Conservation (phyloP, 1,140 invertebrate species). For the Drosophila pectinifera region DNA sequence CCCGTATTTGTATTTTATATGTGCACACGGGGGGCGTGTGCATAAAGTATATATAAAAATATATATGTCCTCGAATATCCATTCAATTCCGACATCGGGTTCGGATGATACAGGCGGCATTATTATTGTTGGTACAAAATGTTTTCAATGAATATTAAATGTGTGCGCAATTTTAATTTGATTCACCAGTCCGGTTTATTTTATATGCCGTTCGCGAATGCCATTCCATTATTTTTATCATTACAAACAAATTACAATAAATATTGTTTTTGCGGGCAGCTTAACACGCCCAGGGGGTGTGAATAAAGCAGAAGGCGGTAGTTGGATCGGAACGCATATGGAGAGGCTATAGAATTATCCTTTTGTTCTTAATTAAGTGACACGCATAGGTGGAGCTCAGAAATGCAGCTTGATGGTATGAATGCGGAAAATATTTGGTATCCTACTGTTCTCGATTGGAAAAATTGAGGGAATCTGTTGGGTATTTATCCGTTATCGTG, state of each 20-base stretch:
- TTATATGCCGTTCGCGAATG: constrained; percentile 25
- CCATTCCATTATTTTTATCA: constrained; percentile 50
- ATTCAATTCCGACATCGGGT: constrained; percentile 27
- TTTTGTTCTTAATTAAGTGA: constrained; percentile 31
- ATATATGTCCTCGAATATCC: constrained; percentile 22
- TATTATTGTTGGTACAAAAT: constrained; percentile 76
- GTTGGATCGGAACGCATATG: neutral
- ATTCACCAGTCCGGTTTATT: constrained; percentile 30
- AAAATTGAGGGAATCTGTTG: neutral
- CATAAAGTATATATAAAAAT: neutral
- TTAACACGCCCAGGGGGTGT: constrained; percentile 16
- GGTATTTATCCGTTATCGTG: neutral
- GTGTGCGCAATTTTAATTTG: constrained; percentile 63
- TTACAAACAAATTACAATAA: constrained; percentile 69
- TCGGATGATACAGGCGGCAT: constrained; percentile 42
- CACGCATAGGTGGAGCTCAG: neutral
- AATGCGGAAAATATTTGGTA: neutral
- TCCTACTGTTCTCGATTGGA: neutral
- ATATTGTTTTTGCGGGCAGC: constrained; percentile 59
- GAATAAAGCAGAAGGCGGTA: constrained; percentile 1
- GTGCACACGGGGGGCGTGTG: constrained; percentile 10
- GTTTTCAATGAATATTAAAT: constrained; percentile 79
- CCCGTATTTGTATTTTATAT: constrained; percentile 41
- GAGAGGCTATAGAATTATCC: neutral
- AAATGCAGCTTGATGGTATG: neutral